These are phyloP conservation scores for Drosophila prostipennis DNA, from an alignment of 2,888 invertebrate species.

Conservation along the genomic window DNA sequence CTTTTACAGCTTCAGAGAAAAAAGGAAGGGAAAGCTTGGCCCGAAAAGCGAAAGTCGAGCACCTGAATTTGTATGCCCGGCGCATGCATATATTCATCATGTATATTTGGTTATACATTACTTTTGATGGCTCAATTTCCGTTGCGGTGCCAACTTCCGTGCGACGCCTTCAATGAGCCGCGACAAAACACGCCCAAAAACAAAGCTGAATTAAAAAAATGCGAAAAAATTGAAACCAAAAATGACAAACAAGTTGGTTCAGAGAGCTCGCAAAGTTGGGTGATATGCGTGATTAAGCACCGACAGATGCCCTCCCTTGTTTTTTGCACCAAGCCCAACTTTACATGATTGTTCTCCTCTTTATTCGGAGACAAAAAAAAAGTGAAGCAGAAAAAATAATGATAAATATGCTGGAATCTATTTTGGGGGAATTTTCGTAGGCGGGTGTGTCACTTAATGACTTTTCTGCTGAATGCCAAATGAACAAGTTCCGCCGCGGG, in stretches of 20 bases:
- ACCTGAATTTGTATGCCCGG: slow-evolving; percentile 36
- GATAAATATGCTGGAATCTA: slow-evolving; percentile 69
- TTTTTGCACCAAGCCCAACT: slow-evolving; percentile 59
- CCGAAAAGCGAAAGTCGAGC: slow-evolving; percentile 42
- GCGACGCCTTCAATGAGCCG: slow-evolving; percentile 61
- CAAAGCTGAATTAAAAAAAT: slow-evolving; percentile 13
- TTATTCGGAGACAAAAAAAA: slow-evolving; percentile 34
- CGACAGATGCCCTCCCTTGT: slow-evolving; percentile 18
- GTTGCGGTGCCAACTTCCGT: slow-evolving; percentile 69
- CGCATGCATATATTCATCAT: slow-evolving; percentile 27
- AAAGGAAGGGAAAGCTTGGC: not conserved
- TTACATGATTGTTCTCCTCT: slow-evolving; percentile 39
- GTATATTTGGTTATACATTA: slow-evolving; percentile 38
- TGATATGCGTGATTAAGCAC: slow-evolving; percentile 70
- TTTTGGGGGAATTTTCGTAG: slow-evolving; percentile 37
- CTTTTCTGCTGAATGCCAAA: slow-evolving; percentile 56
- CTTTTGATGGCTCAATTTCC: slow-evolving; percentile 75
- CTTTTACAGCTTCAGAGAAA: slow-evolving; percentile 22
- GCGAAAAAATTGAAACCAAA: slow-evolving; percentile 21
- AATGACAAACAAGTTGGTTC: slow-evolving; percentile 54
- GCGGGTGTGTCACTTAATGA: slow-evolving; percentile 74
- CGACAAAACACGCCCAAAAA: slow-evolving; percentile 56
- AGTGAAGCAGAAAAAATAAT: slow-evolving; percentile 49
- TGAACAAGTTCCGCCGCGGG: slow-evolving; percentile 17
- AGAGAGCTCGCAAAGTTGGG: slow-evolving; percentile 37